Evolutionary conservation across 1,140 invertebrate genomes (phyloP).

Genomic region (Lutraria rhynchaena): DNA sequence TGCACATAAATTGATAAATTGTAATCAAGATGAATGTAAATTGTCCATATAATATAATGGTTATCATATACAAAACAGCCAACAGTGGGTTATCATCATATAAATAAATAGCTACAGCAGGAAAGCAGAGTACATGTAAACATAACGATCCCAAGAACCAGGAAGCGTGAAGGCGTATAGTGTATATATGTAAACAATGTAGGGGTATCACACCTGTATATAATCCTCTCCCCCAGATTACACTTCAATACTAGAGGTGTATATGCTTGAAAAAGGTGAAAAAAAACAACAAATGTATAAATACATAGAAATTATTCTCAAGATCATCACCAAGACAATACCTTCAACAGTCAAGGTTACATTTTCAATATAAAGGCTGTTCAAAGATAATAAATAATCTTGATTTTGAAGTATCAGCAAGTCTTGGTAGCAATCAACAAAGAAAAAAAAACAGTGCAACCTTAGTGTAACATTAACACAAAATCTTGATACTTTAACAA

Average conservation of each 20-base stretch:
- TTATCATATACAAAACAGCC: no score
- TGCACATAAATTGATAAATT: not conserved
- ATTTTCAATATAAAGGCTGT: no score
- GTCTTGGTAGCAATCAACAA: no score
- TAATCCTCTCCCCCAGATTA: conserved; percentile 18
- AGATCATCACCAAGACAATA: no score
- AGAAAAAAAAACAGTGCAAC: no score
- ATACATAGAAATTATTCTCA: no score
- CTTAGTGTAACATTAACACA: no score
- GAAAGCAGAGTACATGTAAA: not conserved
- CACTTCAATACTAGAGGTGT: conserved; percentile 58
- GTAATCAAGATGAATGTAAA: not conserved
- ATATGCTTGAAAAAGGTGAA: conserved; percentile 54
- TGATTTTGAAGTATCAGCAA: no score
- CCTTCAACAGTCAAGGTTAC: no score
- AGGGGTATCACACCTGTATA: not conserved
- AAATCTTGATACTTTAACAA: no score
- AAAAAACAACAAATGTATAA: conserved; percentile 47
- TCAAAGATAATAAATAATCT: no score
- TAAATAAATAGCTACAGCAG: not conserved
- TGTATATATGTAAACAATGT: conserved; percentile 14
- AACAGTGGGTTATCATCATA: not conserved
- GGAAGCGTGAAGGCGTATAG: not conserved
- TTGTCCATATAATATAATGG: no score
- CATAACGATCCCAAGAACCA: not conserved